Conservation (phyloP, 2,113 vertebrate species). For the Nyctereutes procyonoides region DNA sequence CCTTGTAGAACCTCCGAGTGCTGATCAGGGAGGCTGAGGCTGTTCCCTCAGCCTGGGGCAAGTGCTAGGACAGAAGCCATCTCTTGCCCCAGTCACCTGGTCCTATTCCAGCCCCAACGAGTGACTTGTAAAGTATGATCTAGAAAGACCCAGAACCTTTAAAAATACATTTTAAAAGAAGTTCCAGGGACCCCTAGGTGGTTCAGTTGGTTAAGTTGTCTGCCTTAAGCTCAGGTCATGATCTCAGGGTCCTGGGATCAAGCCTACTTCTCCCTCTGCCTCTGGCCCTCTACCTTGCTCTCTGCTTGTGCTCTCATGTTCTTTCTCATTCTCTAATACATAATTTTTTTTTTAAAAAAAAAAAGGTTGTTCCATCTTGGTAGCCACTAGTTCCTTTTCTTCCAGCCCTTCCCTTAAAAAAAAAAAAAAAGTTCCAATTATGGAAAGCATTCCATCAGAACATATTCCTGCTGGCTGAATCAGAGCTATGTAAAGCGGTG, state of each 20-base stretch:
- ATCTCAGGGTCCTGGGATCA: background rate
- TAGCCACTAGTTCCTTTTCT: background rate
- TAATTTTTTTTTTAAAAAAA: background rate
- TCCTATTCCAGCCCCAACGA: background rate
- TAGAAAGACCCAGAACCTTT: background rate
- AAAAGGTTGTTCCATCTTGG: background rate
- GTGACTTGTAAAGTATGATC: background rate
- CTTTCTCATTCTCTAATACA: background rate
- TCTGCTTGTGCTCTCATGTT: background rate
- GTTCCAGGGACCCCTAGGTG: background rate
- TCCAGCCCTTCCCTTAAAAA: background rate
- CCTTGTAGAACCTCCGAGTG: background rate
- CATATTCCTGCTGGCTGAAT: background rate
- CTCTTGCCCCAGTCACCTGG: rapidly evolving
- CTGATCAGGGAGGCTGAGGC: background rate
- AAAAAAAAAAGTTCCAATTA: background rate
- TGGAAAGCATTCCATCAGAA: background rate
- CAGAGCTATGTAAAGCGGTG: rapidly evolving
- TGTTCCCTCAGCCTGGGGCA: too few relatives aligned
- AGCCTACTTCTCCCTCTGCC: background rate
- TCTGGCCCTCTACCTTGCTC: background rate
- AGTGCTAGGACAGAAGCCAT: rapidly evolving
- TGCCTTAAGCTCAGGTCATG: background rate
- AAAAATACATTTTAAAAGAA: background rate
- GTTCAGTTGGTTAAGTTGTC: background rate